Conservation (phyloP, 2,888 invertebrate species). For the Malthinus flaveolus region DNA sequence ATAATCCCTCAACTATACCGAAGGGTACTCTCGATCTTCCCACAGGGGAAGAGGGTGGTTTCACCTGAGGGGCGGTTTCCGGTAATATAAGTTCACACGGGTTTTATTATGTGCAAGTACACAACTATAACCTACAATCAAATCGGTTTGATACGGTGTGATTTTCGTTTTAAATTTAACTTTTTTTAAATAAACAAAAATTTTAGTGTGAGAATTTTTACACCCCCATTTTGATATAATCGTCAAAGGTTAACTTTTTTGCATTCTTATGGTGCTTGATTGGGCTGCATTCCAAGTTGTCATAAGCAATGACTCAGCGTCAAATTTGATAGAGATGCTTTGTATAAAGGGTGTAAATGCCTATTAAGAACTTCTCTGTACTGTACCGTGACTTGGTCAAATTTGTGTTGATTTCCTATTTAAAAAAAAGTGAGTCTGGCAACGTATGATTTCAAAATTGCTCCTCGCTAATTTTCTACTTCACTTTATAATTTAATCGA, state of each 20-base stretch:
- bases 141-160: neutral
- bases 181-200: no score
- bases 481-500: no score
- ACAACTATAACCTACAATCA: neutral
- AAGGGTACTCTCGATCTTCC: slow-evolving; percentile 49
- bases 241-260: slow-evolving; percentile 28
- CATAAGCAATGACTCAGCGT: slow-evolving; percentile 49
- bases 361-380: slow-evolving; percentile 45
- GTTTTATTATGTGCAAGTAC: slow-evolving; percentile 13
- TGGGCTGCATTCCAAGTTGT: slow-evolving; percentile 49
- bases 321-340: slow-evolving; percentile 49
- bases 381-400: slow-evolving; percentile 36
- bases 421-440: slow-evolving; percentile 6
- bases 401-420: slow-evolving; percentile 23
- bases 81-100: slow-evolving; percentile 52
- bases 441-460: no score
- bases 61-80: slow-evolving; percentile 54
- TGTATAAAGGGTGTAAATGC: slow-evolving; percentile 52
- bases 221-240: slow-evolving; percentile 9
- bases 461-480: no score
- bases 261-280: slow-evolving; percentile 43
- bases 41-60: slow-evolving; percentile 48
- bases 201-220: slow-evolving; percentile 13
- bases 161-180: no score
- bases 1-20: slow-evolving; percentile 49